Conservation (phyloP, 2,797 vertebrate species). For the Thunnus albacares region DNA sequence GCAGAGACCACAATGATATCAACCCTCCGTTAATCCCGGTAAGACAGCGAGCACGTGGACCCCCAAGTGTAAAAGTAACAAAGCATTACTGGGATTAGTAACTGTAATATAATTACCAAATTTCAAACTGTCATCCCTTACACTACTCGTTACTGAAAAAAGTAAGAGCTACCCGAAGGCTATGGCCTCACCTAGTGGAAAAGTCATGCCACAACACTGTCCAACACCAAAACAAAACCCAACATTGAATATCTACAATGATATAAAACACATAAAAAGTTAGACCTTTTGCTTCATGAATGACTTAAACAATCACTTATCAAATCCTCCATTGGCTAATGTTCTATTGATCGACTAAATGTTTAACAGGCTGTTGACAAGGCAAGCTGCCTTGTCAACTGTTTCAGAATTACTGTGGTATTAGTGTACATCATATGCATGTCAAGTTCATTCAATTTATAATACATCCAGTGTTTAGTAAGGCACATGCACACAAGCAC, state of each 20-base stretch:
- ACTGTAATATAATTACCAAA: too few relatives aligned
- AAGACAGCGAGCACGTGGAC: too few relatives aligned
- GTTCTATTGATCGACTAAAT: neutral
- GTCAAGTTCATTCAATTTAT: slow-evolving; percentile 55
- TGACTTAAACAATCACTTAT: neutral
- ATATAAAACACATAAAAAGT: neutral
- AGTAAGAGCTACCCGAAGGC: too few relatives aligned
- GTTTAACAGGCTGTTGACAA: slow-evolving; percentile 12
- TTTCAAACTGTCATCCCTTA: too few relatives aligned
- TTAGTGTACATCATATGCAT: slow-evolving; percentile 48
- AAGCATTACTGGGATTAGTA: too few relatives aligned
- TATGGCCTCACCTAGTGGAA: too few relatives aligned
- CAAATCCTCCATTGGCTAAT: neutral
- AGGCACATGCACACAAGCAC: slow-evolving; percentile 1
- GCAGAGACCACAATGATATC: too few relatives aligned
- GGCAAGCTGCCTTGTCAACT: slow-evolving; percentile 12
- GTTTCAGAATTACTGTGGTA: slow-evolving; percentile 33
- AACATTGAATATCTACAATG: neutral
- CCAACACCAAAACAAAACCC: too few relatives aligned
- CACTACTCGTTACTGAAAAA: too few relatives aligned
- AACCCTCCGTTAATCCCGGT: too few relatives aligned
- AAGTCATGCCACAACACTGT: too few relatives aligned
- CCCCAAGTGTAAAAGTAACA: too few relatives aligned
- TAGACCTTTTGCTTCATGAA: neutral
- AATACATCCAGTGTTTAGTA: slow-evolving; percentile 23